Evolutionary conservation across 1,140 invertebrate species (phyloP), one percentile per base, ranked within the genome.

Genomic region (Ladona fulva): DNA sequence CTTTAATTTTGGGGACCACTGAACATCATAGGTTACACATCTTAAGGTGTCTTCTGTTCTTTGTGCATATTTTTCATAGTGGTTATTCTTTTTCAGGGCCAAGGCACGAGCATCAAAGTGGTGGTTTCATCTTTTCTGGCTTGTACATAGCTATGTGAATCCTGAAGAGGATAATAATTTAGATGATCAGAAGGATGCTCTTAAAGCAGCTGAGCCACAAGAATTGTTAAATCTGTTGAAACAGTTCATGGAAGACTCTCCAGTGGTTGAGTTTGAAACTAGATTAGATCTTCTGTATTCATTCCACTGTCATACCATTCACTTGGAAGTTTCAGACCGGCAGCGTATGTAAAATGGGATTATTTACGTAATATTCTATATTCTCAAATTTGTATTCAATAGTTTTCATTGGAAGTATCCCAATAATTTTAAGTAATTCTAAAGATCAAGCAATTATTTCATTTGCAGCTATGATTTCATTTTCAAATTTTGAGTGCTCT

Each of bases 41-140:
- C n/a, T n/a, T n/a, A n/a, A n/a, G n/a, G n/a, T n/a, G n/a, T n/a
- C n/a, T 80, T n/a, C 3, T 73, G 0, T 25, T 74, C 16, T 0
- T 52, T 74, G 37, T 74, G 7, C n/a, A 29, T 77, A n/a, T 75
- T 37, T 74, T 76, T 81, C n/a, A n/a, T n/a, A n/a, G n/a, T n/a
- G n/a, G n/a, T n/a, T n/a, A n/a, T n/a, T 77, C 79, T 74, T 79
- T 81, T 76, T 76, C 80, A 92, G 91, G 81, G 86, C 92, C 75
- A 86, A 89, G 80, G 85, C 87, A 0, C 87, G 90, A 77, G 88
- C 90, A 0, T 89, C 91, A 44, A 94, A 93, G 84, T 97, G 95
- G 90, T 98, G 96, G 95, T 95, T 96, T 83, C 91, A 94, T 82
- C 83, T 98, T 22, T 97, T 93, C 82, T 89, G 90, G 12, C 84